Base-by-base conservation (phyloP, 2,113 vertebrate genomes). In the Apodemus sylvaticus region DNA sequence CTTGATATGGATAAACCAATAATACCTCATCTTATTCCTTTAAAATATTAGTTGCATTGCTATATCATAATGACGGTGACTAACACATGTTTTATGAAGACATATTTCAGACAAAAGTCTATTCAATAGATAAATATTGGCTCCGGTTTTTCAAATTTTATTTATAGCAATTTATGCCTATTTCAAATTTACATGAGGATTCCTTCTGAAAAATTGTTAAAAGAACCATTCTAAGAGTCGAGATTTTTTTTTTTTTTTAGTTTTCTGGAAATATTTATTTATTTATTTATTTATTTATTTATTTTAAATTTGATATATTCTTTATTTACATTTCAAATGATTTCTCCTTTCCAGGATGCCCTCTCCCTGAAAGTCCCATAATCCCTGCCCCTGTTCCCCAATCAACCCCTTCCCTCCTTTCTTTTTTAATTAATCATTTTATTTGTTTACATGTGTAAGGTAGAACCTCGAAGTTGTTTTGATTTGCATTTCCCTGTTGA, bases 1-100 rank as follows among this genome's bases (percentile, higher is more conserved):
- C 8, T 58, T 7, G 4, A 88, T 79, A 24, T 86, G 20, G 48
- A 86, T 79, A 89, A 96, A 91, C 53, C 79, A 82, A 66, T 34
- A 86, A 3, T 22, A 91, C 53, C 77, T 93, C 10, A 78, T 53
- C 90, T 90, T 78, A 89, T 68, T 91, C 16, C 90, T 89, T 91
- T 82, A 77, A 96, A 94, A 97, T 94, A 36, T 9, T 66, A 66
- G 76, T 94, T 42, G 45, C 34, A 70, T 1, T 9, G 1, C 26
- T 42, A 73, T 48, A 53, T 22, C 22, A 55, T 68, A 42, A 82
- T 78, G 19, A 20, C 62, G 42, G 5, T 82, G 8, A 53, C 42
- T 81, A 77, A 4, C 51, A 87, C 60, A 78, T 31, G 0, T 53
- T 71, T 91, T 92, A 60, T 91, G 34, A 90, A 81, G 53, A 85